Percentiles rank a stretch among this genome's conserved stretches.
These are phyloP conservation scores for Ophiothrix spiculata DNA, from an alignment of 35 echinoderm and acorn worm species.

Conservation along the genomic window DNA sequence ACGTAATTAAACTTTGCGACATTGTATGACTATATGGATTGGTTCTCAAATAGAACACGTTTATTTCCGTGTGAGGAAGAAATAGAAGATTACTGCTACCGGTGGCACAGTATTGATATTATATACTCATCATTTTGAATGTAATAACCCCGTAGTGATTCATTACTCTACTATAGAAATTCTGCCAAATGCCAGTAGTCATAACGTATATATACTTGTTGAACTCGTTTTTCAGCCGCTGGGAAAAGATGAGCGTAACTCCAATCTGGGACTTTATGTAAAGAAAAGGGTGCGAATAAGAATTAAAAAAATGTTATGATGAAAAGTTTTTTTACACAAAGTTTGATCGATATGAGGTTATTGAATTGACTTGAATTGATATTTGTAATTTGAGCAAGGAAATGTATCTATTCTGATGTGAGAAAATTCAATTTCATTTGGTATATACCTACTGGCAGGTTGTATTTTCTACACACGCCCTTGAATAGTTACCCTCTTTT, in stretches of 20 bases:
- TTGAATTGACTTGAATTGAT: not conserved
- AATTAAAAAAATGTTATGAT: constrained; percentile 13
- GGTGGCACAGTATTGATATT: not conserved
- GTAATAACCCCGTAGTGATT: not conserved
- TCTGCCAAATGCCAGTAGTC: not conserved
- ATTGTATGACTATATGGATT: constrained; percentile 4
- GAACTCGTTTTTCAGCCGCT: not conserved
- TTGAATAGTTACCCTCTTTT: constrained; percentile 4
- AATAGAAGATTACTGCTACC: not conserved
- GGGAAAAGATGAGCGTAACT: not conserved
- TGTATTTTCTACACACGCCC: constrained; percentile 7
- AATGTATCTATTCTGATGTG: not conserved
- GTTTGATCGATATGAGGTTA: constrained; percentile 4
- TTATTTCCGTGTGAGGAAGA: not conserved
- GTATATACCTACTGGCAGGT: not conserved
- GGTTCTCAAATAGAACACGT: not conserved
- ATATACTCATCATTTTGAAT: constrained; percentile 10
- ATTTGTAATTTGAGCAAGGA: constrained; percentile 9
- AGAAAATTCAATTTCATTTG: constrained; percentile 14
- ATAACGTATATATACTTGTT: not conserved
- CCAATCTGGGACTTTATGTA: not conserved
- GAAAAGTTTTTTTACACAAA: not conserved
- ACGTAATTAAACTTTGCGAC: constrained; percentile 6
- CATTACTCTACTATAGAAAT: constrained; percentile 9
- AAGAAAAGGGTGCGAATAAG: not conserved